Evolutionary conservation across 2,797 vertebrate species (phyloP), one percentile per base, ranked within the genome.

Genomic region (Perdix hodgsoniae): DNA sequence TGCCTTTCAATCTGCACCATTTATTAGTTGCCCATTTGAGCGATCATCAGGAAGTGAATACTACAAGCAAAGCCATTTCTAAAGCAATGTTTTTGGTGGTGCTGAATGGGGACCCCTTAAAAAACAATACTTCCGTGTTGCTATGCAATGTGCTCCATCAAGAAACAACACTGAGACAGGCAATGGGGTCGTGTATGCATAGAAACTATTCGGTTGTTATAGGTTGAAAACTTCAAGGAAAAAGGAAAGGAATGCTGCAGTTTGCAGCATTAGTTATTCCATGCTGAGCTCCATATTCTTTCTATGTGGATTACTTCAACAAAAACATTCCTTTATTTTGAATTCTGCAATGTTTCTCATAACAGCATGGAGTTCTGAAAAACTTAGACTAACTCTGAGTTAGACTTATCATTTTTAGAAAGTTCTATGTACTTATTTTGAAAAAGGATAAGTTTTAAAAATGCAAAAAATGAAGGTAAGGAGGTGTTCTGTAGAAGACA

Each of bases 341-440:
- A 92, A 54, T 39, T 56, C 37, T 82, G 17, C 70, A 17, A 39
- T 93, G 80, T 92, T 95, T 96, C 47, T 80, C 64, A 26, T 93
- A 92, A 79, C 87, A 95, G 72, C 66, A 76, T 94, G 89, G 71
- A 82, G 80, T 95, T 76, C 40, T 91, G 67, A 60, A 37, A 65
- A 93, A 95, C 54, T 89, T 92, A 77, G 87, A 88, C 89, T 67
- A 13, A 69, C 33, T 29, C 22, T 22, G 37, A n/a, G n/a, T 56
- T 60, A 83, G 42, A 80, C 79, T 72, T 86, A 76, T 93, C 0
- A 64, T 72, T 78, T 94, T 60, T 13, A 50, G 86, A 94, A 90
- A n/a, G 11, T 37, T 85, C 35, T 39, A 91, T 83, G 93, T 82
- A 40, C 39, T 74, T 21, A 26, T 66, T 64, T 27, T 44, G 56